Percentiles rank a stretch among this genome's conserved stretches.
phyloP scores from a whole-genome alignment of 1,140 invertebrate species.

The Nylanderia fulva region DNA sequence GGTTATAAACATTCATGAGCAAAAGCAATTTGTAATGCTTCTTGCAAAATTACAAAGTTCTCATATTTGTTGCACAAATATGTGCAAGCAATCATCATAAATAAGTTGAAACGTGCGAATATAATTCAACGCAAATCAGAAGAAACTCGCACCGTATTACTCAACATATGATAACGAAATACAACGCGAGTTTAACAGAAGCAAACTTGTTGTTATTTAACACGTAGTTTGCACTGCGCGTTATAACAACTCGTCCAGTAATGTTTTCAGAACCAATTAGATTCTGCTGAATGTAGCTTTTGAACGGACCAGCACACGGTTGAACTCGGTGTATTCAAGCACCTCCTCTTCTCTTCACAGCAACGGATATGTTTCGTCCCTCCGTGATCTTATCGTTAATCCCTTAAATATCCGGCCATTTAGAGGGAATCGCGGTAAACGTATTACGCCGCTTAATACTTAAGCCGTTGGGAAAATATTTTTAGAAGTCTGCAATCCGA shows the following conservation, averaged over 20 bases:
- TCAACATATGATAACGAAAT: background rate
- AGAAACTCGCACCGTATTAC: background rate
- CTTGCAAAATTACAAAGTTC: background rate
- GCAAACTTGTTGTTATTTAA: conserved; percentile 20
- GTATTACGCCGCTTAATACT: conserved; percentile 19
- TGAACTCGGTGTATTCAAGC: background rate
- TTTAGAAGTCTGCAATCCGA: background rate
- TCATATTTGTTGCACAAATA: background rate
- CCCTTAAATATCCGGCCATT: conserved; percentile 3
- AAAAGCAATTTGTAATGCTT: no score
- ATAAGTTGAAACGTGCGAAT: background rate
- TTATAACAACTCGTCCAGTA: background rate
- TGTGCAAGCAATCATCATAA: background rate
- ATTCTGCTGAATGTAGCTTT: conserved; percentile 11
- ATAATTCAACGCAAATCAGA: background rate
- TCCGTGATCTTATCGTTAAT: conserved; percentile 13
- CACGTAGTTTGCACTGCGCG: background rate
- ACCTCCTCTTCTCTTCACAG: background rate
- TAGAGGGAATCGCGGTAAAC: conserved; percentile 10
- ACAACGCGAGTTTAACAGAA: background rate
- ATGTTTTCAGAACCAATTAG: conserved; percentile 34
- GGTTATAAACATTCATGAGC: background rate
- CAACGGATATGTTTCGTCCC: background rate
- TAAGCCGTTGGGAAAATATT: conserved; percentile 19
- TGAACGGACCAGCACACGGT: background rate